Evolutionary conservation across 2,797 vertebrate genomes (phyloP), one percentile per base, ranked within the genome.

Genomic region (Sebastiscus albofasciatus): DNA sequence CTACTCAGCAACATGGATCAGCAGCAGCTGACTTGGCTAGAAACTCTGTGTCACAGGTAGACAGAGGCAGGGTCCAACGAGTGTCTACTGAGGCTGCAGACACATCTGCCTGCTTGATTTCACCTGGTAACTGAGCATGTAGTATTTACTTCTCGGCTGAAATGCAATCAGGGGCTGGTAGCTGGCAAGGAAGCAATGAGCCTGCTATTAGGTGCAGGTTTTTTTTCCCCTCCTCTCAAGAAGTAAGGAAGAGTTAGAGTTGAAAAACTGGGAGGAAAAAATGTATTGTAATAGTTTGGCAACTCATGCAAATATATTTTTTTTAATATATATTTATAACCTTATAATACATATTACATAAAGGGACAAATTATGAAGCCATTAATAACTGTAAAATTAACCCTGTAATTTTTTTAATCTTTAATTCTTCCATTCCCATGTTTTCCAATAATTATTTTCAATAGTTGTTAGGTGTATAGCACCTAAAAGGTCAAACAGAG

Each of bases 61-160:
- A 89, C 79, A 89, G 89, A 55, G 76, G 83, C 93, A 93, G 90
- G 93, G 90, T 94, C 94, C 92, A 93, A 90, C 85, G 84, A 89
- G 90, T 90, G 90, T 95, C 92, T 92, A 94, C 90, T 92, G 93
- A 93, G 93, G 93, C 93, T 93, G 89, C 90, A 94, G 94, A 94
- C 94, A 94, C 92, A 89, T 92, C 88, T 90, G 93, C 91, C 94
- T 94, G 94, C 93, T 92, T 95, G 95, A 94, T 95, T 95, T 96
- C 94, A 95, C 92, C 89, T 93, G 95, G 90, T 95, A 96, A 96
- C 94, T 92, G 93, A 95, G 94, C 95, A 95, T 95, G 94, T 94
- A 93, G 94, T 95, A 94, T 95, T 96, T 94, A 95, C 94, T 94
- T 94, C 92, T 93, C 87, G 81, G 89, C 91, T 95, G 91, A 95